Percentiles rank a stretch among this genome's conserved stretches.
Conservation (phyloP, 2,113 vertebrate genomes). For the Lanius collurio region DNA sequence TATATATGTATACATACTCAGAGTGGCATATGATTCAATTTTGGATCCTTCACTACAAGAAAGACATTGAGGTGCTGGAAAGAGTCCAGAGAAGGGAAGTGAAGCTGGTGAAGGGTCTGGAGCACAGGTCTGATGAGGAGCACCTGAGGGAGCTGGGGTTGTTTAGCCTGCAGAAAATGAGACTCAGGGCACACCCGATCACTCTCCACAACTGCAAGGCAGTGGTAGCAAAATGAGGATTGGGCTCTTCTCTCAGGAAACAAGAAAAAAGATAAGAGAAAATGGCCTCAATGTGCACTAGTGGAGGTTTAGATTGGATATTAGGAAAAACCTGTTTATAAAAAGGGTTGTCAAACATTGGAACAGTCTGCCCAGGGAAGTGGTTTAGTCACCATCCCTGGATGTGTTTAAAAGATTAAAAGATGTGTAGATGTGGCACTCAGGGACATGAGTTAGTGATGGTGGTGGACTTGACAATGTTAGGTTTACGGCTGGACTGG, state of each 20-base stretch:
- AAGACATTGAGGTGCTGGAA: neutral
- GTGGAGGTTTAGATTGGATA: neutral
- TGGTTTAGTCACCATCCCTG: neutral
- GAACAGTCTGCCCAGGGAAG: neutral
- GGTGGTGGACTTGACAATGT: neutral
- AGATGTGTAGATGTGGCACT: accelerated
- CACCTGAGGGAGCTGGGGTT: neutral
- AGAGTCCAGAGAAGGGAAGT: accelerated
- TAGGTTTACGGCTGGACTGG: neutral
- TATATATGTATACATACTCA: neutral
- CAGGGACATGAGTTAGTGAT: neutral
- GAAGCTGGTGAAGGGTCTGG: neutral
- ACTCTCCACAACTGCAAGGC: neutral
- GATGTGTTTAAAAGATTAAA: neutral
- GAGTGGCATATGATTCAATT: neutral
- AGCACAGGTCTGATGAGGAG: neutral
- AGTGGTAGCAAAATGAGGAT: accelerated
- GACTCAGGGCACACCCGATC: neutral
- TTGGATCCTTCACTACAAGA: neutral
- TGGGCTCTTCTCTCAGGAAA: neutral
- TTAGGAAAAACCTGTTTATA: neutral
- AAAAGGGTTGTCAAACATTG: neutral
- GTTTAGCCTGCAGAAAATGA: neutral
- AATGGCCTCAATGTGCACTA: neutral
- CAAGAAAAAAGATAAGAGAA: neutral